These are phyloP conservation scores for Gambusia affinis DNA, from an alignment of 2,113 vertebrate species.

Conservation along the genomic window DNA sequence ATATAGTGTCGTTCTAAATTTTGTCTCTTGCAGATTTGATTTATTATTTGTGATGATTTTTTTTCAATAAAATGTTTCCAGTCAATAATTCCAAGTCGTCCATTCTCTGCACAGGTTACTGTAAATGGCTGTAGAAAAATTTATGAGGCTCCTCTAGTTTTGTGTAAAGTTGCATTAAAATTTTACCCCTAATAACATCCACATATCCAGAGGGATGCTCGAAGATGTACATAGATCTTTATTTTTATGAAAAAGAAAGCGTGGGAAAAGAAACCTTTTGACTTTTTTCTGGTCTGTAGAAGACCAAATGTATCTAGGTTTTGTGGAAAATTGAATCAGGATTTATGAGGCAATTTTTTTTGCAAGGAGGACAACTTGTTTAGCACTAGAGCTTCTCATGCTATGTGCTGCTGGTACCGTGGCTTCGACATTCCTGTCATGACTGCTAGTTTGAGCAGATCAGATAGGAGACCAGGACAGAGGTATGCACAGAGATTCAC, in stretches of 20 bases:
- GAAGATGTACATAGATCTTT: neutral
- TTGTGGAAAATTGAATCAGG: neutral
- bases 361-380: neutral
- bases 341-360: neutral
- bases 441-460: constrained; percentile 50
- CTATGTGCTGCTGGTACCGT: neutral
- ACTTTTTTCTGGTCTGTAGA: neutral
- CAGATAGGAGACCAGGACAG: neutral
- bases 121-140: neutral
- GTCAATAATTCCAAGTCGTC: too few species aligned
- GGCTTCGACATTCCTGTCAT: constrained; percentile 37
- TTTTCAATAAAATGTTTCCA: too few species aligned
- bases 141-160: too few species aligned
- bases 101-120: neutral
- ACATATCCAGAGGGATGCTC: neutral
- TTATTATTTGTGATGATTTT: too few species aligned
- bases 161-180: too few species aligned
- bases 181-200: too few species aligned
- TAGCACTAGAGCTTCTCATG: too few species aligned
- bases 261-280: neutral
- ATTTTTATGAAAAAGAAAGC: neutral
- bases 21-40: too few species aligned
- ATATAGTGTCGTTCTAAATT: neutral
- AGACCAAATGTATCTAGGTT: neutral
- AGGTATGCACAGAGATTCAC: neutral